Conservation (phyloP, 2,113 vertebrate species). For the Plecotus auritus region DNA sequence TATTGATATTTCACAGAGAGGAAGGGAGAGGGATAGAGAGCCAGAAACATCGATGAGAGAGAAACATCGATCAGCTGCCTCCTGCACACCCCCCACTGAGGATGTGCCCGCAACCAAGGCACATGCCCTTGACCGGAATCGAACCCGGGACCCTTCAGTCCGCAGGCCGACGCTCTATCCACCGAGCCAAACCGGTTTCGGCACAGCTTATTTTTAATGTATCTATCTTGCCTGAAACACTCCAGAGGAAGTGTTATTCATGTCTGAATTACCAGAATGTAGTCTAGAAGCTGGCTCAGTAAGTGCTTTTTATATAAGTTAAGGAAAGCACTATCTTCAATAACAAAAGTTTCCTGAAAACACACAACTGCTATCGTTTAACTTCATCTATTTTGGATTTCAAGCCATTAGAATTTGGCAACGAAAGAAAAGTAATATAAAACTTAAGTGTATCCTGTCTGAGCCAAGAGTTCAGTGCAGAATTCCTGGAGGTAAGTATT, state of each 20-base stretch:
- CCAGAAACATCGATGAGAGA: no score
- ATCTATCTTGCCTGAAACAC: neutral
- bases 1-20: no score
- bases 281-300: neutral
- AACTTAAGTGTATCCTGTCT: neutral
- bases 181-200: no score
- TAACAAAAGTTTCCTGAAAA: neutral
- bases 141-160: no score
- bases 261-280: neutral
- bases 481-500: neutral
- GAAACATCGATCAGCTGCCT: no score
- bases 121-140: no score
- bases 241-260: neutral
- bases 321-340: neutral
- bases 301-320: neutral
- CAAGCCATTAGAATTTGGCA: constrained; percentile 6
- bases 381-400: neutral
- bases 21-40: no score
- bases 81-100: no score
- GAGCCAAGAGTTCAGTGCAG: neutral
- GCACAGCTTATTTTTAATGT: neutral
- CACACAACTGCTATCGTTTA: neutral
- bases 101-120: no score
- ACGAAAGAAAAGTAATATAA: neutral
- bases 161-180: no score